Conservation (phyloP, 2,113 vertebrate genomes). For the Pygoscelis antarcticus region DNA sequence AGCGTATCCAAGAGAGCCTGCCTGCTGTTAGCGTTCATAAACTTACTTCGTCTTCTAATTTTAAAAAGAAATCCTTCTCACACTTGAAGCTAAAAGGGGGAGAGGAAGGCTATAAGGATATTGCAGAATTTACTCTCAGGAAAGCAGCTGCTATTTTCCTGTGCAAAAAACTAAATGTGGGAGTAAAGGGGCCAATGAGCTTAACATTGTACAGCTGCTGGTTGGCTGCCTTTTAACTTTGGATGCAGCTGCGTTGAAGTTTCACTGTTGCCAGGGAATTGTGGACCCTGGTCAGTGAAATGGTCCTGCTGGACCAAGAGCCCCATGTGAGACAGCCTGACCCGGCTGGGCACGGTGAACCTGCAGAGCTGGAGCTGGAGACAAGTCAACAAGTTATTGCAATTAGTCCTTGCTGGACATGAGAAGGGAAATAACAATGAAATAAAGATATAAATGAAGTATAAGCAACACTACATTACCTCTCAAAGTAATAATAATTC, state of each 20-base stretch:
- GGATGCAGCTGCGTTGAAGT: not conserved
- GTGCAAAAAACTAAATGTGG: not conserved
- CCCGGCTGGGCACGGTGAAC: not conserved
- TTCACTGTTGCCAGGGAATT: not conserved
- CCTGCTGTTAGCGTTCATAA: not conserved
- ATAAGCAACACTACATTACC: not conserved
- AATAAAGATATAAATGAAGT: not conserved
- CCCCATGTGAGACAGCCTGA: not conserved
- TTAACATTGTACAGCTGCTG: not conserved
- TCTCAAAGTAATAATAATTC: not conserved
- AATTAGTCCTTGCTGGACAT: not conserved
- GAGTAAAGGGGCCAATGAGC: not conserved
- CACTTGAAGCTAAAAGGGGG: not conserved
- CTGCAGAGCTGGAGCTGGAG: not conserved
- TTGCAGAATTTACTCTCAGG: not conserved
- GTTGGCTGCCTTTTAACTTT: not conserved
- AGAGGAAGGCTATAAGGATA: not conserved
- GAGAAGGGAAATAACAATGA: not conserved
- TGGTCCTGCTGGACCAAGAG: not conserved
- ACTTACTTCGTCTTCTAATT: not conserved
- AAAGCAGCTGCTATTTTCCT: constrained; percentile 28
- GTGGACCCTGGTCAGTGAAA: accelerated
- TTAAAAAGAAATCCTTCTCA: constrained; percentile 10
- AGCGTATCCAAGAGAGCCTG: not conserved
- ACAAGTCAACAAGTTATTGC: not conserved